Conservation (phyloP, 2,797 vertebrate species). For the Dendrocincla tyrannina region DNA sequence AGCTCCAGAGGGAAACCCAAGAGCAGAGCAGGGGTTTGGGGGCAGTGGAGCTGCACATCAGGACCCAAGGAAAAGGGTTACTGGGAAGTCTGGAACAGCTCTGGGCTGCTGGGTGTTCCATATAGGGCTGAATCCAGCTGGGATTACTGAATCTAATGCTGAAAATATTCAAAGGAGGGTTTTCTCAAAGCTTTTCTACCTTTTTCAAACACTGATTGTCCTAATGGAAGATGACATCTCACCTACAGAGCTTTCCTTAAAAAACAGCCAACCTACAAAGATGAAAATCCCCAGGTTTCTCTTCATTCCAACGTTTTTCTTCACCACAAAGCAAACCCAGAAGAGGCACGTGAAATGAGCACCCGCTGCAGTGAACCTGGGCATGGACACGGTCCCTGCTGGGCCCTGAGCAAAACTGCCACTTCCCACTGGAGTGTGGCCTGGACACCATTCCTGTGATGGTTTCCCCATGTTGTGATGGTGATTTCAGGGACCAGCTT, state of each 20-base stretch:
- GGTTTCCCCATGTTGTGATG: neutral
- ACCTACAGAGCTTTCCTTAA: neutral
- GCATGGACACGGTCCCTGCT: neutral
- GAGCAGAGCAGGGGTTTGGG: too few relatives aligned
- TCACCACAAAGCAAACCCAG: neutral
- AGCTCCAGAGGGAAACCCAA: too few relatives aligned
- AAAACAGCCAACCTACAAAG: neutral
- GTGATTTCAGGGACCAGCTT: neutral
- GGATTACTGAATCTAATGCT: too few relatives aligned
- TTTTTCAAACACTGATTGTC: too few relatives aligned
- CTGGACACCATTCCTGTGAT: neutral
- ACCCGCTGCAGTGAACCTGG: neutral
- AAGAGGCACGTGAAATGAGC: neutral
- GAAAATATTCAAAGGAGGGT: too few relatives aligned
- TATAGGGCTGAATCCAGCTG: too few relatives aligned
- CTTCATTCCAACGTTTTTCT: neutral
- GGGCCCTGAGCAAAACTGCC: neutral
- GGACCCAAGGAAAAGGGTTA: too few relatives aligned
- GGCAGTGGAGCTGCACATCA: too few relatives aligned
- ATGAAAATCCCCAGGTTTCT: neutral
- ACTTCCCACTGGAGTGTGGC: neutral
- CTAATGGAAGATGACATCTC: neutral
- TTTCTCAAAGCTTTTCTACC: too few relatives aligned
- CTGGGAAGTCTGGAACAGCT: too few relatives aligned
- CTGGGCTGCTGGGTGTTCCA: too few relatives aligned